phyloP scores from a whole-genome alignment of 2,113 vertebrate species.

The Oriolus oriolus region DNA sequence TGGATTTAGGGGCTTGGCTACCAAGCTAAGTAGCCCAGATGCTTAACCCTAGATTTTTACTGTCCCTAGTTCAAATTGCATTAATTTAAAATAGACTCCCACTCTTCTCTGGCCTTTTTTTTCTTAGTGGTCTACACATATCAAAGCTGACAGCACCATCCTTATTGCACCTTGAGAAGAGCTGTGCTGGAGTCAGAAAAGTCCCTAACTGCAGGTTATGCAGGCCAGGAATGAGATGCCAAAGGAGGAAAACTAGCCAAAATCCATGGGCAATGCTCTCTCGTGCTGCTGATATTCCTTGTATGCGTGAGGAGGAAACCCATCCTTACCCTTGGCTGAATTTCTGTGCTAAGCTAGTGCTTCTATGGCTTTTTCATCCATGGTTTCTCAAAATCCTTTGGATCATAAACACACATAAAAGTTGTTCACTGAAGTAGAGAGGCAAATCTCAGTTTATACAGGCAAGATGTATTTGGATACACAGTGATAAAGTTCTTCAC shows the following conservation, averaged over 20 bases:
- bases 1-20: neutral
- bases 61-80: neutral
- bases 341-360: neutral
- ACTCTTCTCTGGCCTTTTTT: neutral
- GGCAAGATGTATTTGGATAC: neutral
- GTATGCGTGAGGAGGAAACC: neutral
- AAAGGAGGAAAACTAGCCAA: neutral
- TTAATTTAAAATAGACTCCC: neutral
- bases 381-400: neutral
- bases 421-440: neutral
- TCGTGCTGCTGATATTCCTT: neutral
- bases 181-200: neutral
- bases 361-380: neutral
- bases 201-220: neutral
- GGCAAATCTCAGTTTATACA: neutral
- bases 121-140: neutral
- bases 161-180: neutral
- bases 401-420: neutral
- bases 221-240: neutral
- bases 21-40: neutral
- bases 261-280: neutral
- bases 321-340: accelerated
- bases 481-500: neutral
- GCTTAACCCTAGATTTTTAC: neutral
- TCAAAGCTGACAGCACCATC: neutral